Conservation (phyloP, 2,888 invertebrate species). For the Eudemis profundana region DNA sequence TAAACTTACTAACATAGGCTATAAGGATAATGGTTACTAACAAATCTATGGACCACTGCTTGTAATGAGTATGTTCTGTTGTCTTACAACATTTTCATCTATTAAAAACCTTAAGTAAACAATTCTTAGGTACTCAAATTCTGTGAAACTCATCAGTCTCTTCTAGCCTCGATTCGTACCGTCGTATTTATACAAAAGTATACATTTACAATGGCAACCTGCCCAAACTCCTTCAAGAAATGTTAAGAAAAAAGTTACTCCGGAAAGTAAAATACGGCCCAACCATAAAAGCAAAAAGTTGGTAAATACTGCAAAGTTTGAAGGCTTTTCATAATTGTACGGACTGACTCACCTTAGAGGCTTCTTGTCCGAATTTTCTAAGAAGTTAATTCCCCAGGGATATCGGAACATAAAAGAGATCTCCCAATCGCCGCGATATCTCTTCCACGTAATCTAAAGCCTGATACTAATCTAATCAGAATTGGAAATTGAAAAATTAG, state of each 20-base stretch:
- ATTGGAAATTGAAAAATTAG: constrained; percentile 23
- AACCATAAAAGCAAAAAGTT: constrained; percentile 15
- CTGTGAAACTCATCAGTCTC: not conserved
- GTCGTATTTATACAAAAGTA: not conserved
- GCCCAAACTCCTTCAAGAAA: not conserved
- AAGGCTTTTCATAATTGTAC: constrained; percentile 25
- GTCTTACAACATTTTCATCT: too few species aligned
- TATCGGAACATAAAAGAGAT: constrained; percentile 17
- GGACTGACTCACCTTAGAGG: constrained; percentile 5
- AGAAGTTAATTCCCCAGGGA: constrained; percentile 13
- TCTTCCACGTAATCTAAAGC: not conserved
- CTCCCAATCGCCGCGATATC: not conserved
- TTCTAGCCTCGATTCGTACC: not conserved
- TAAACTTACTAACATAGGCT: too few species aligned
- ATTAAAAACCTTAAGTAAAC: too few species aligned
- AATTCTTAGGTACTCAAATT: not conserved
- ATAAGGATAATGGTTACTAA: too few species aligned
- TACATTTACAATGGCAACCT: not conserved
- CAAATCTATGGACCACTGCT: too few species aligned
- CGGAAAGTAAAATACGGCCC: constrained; percentile 13
- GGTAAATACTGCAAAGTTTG: constrained; percentile 19
- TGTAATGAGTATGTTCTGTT: too few species aligned
- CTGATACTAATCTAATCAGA: not conserved
- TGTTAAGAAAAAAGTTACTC: not conserved
- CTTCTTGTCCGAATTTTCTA: constrained; percentile 18